Percentiles rank a stretch among this genome's conserved stretches.
phyloP scores from a whole-genome alignment of 2,888 invertebrate species.

The Ophioninae sp. region DNA sequence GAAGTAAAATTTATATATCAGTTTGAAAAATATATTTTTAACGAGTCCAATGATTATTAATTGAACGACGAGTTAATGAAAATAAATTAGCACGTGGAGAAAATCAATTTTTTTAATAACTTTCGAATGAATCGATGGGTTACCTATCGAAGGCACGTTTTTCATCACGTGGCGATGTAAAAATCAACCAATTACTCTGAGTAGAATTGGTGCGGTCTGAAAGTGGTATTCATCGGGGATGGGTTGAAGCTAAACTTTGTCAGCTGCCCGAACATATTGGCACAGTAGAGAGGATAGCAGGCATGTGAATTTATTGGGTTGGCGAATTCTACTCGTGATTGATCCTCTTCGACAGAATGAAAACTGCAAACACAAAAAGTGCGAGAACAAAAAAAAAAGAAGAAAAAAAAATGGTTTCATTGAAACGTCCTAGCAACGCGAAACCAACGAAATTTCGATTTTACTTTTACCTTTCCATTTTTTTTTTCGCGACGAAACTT shows the following conservation, averaged over 20 bases:
- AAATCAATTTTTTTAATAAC: background rate
- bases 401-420: background rate
- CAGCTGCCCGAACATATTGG: too few relatives aligned
- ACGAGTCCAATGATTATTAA: background rate
- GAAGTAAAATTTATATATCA: too few relatives aligned
- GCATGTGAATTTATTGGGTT: background rate
- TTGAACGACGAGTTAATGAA: background rate
- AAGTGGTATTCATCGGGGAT: too few relatives aligned
- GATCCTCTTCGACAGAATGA: background rate
- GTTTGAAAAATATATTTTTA: background rate
- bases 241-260: too few relatives aligned
- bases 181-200: background rate
- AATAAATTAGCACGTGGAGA: background rate
- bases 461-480: background rate
- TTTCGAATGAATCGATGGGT: background rate
- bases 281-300: too few relatives aligned
- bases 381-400: background rate
- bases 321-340: background rate
- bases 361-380: background rate
- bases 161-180: background rate
- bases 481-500: background rate
- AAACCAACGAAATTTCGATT: background rate
- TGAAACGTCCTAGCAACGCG: slow-evolving; percentile 5
- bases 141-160: background rate
- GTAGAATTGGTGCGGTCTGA: too few relatives aligned